Percentiles rank a stretch among this genome's conserved stretches.
Evolutionary conservation across 2,888 invertebrate genomes (phyloP).

Genomic region (Pterostichus madidus): DNA sequence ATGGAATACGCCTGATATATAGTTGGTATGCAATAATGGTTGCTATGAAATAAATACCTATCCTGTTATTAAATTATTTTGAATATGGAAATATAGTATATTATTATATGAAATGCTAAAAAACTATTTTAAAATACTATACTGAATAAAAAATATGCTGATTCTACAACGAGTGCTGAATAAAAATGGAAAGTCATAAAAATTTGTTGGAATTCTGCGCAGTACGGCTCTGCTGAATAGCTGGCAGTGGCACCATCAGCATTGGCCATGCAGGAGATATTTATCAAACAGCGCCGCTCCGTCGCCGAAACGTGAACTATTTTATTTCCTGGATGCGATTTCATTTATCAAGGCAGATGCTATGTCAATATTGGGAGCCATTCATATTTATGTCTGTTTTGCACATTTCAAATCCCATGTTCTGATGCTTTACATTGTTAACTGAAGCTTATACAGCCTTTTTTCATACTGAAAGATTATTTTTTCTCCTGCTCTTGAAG

Average conservation of each 20-base stretch:
- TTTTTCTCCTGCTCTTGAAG: not conserved
- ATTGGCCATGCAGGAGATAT: constrained; percentile 49
- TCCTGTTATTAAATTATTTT: too few species aligned
- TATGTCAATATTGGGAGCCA: constrained; percentile 54
- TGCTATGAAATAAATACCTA: too few species aligned
- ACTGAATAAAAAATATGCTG: too few species aligned
- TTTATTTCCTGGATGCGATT: constrained; percentile 55
- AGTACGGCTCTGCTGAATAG: not conserved
- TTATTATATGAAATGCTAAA: too few species aligned
- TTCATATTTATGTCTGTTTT: constrained; percentile 58
- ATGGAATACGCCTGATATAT: too few species aligned
- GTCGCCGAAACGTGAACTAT: constrained; percentile 57
- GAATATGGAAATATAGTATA: too few species aligned
- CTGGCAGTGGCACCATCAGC: constrained; percentile 32
- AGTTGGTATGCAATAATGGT: too few species aligned
- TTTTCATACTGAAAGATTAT: not conserved
- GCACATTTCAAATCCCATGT: constrained; percentile 53
- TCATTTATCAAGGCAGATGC: constrained; percentile 58
- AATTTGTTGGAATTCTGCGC: not conserved
- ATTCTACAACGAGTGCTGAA: too few species aligned
- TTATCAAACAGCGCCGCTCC: constrained; percentile 45
- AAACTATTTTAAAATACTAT: too few species aligned
- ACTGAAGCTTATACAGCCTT: constrained; percentile 5
- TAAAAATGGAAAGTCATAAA: too few species aligned
- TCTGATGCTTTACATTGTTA: constrained; percentile 44